phyloP scores from a whole-genome alignment of 2,113 vertebrate species.

The Pteruthius melanotis region DNA sequence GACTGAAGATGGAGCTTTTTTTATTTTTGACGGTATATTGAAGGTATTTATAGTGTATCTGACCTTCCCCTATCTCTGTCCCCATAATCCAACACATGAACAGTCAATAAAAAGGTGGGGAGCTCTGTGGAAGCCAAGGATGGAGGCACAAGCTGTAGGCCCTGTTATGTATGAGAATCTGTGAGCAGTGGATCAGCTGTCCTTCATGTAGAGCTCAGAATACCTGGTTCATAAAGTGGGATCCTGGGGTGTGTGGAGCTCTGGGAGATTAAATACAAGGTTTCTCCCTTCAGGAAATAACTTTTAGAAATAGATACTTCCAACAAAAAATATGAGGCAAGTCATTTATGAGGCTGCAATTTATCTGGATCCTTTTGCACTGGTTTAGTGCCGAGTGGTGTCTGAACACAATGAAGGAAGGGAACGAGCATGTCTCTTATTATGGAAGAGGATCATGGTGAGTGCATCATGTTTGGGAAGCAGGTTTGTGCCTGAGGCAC shows the following conservation, averaged over 20 bases:
- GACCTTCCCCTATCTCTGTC: background rate
- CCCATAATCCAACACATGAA: background rate
- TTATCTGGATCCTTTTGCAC: background rate
- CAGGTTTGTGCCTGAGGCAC: background rate
- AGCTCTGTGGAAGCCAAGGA: background rate
- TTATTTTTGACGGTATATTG: background rate
- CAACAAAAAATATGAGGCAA: background rate
- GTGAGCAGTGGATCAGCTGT: background rate
- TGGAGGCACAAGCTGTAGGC: background rate
- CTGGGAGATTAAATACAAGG: background rate
- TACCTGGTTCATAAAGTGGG: fast-evolving
- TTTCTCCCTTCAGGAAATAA: background rate
- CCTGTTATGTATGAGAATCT: fast-evolving
- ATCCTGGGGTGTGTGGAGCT: background rate
- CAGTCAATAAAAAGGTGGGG: background rate
- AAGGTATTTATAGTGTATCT: background rate
- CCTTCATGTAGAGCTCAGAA: fast-evolving
- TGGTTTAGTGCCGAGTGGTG: background rate
- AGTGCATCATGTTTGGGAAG: background rate
- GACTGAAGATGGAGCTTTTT: background rate
- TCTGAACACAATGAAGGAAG: background rate
- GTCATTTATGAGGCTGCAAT: background rate
- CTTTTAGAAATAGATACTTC: background rate
- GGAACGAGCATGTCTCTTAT: background rate
- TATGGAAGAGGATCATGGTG: background rate